phyloP scores from a whole-genome alignment of 2,797 vertebrate genomes.

The Onychomys leucogaster region DNA sequence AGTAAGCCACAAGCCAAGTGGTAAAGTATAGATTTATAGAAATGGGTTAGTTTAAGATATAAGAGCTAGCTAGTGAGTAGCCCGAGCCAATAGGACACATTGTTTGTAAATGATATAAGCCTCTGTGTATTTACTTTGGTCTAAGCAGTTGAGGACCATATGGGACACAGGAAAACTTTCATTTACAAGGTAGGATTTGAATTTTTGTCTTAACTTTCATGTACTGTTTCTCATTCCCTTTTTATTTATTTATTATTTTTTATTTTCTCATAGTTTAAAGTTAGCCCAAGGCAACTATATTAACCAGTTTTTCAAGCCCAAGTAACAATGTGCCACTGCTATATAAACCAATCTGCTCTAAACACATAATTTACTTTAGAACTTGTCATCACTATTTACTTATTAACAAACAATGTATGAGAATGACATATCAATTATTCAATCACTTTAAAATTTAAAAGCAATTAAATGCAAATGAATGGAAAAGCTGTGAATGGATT shows the following conservation, averaged over 20 bases:
- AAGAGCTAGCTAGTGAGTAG: no score
- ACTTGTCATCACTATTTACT: not conserved
- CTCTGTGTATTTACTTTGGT: no score
- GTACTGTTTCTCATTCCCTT: not conserved
- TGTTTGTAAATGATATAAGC: no score
- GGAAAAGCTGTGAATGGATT: conserved; percentile 12
- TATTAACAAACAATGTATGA: not conserved
- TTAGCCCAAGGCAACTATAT: not conserved
- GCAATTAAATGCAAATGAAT: not conserved
- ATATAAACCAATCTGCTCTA: not conserved
- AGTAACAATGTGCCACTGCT: conserved; percentile 67
- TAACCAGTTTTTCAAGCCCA: not conserved
- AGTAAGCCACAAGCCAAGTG: no score
- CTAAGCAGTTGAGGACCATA: no score
- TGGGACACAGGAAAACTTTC: no score
- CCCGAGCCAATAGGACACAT: no score
- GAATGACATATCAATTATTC: not conserved
- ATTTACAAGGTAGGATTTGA: not conserved
- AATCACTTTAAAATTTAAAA: conserved; percentile 2
- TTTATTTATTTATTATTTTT: not conserved
- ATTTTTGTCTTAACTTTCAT: not conserved
- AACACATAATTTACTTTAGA: not conserved
- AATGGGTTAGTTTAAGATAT: no score
- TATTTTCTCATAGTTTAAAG: not conserved
- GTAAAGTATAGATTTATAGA: no score